These are phyloP conservation scores for Colistium nudipinnis DNA, from an alignment of 2,113 vertebrate genomes.

Conservation along the genomic window DNA sequence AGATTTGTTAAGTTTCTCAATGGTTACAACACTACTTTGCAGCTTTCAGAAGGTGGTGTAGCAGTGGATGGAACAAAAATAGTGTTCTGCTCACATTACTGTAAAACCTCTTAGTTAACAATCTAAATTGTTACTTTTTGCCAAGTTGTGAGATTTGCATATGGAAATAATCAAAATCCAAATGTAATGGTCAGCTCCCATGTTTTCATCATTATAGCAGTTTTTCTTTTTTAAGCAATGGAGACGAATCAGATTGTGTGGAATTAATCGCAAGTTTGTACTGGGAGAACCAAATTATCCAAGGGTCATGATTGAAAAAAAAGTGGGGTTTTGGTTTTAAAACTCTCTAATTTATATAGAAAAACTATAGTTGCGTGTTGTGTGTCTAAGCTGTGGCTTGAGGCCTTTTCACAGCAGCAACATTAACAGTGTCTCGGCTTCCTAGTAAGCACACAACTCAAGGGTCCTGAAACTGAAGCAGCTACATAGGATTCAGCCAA, in stretches of 20 bases:
- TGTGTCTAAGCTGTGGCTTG: constrained; percentile 21
- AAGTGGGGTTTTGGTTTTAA: constrained; percentile 29
- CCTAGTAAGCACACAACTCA: not conserved
- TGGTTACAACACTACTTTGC: not conserved
- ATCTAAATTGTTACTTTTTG: not conserved
- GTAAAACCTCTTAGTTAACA: not conserved
- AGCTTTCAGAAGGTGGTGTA: not conserved
- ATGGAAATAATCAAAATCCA: too few species aligned
- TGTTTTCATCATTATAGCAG: not conserved
- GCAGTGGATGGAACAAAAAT: not conserved
- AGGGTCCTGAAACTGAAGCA: constrained; percentile 1
- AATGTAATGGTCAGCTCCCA: not conserved
- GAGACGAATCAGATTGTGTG: not conserved
- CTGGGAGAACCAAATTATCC: not conserved
- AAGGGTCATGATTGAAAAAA: not conserved
- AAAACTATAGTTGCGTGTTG: not conserved
- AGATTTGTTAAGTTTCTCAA: too few species aligned
- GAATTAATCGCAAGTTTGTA: constrained; percentile 8
- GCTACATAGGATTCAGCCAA: not conserved
- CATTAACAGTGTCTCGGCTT: not conserved
- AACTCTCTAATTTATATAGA: not conserved
- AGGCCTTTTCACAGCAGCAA: constrained; percentile 14
- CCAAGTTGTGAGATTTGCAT: not conserved
- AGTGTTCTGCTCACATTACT: not conserved
- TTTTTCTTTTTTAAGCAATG: not conserved